A percentile compares a stretch with the other conserved stretches of the same genome.
Evolutionary conservation across 2,797 vertebrate species (phyloP).

Genomic region (Hydrophis major): DNA sequence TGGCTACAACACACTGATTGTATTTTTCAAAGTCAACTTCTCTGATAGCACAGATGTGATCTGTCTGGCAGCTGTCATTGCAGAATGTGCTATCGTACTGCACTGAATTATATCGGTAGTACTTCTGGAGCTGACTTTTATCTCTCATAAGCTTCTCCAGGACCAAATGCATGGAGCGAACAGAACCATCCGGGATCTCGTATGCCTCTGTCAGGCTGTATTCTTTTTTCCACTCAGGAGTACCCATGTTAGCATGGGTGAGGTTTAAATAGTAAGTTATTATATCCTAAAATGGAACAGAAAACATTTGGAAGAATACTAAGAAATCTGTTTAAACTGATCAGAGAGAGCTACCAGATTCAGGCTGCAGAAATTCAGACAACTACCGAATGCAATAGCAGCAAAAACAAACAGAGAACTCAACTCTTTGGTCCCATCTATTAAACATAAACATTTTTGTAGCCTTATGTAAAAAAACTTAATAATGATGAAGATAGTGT

Average conservation of each 20-base stretch:
- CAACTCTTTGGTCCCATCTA: not conserved
- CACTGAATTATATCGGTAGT: constrained; percentile 88
- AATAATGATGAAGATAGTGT: not conserved
- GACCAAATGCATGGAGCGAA: constrained; percentile 77
- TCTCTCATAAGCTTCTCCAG: constrained; percentile 69
- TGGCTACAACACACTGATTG: constrained; percentile 70
- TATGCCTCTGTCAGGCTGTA: constrained; percentile 87
- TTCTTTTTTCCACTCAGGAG: constrained; percentile 84
- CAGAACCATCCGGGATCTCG: constrained; percentile 76
- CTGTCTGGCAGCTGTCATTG: constrained; percentile 70
- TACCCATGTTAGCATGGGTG: constrained; percentile 75
- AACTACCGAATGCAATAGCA: not conserved
- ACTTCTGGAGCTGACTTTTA: constrained; percentile 77
- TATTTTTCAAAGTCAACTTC: constrained; percentile 82
- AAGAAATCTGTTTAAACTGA: not conserved
- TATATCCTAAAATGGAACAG: constrained; percentile 74
- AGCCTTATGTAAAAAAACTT: not conserved
- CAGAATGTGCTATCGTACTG: constrained; percentile 80
- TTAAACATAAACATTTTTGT: not conserved
- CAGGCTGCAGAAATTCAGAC: not conserved
- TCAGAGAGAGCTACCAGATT: not conserved
- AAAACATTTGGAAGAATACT: not conserved
- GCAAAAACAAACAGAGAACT: not conserved
- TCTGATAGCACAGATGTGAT: constrained; percentile 86
- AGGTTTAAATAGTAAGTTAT: constrained; percentile 92